Evolutionary conservation across 2,888 invertebrate species (phyloP).

Genomic region (Agrotis puta): DNA sequence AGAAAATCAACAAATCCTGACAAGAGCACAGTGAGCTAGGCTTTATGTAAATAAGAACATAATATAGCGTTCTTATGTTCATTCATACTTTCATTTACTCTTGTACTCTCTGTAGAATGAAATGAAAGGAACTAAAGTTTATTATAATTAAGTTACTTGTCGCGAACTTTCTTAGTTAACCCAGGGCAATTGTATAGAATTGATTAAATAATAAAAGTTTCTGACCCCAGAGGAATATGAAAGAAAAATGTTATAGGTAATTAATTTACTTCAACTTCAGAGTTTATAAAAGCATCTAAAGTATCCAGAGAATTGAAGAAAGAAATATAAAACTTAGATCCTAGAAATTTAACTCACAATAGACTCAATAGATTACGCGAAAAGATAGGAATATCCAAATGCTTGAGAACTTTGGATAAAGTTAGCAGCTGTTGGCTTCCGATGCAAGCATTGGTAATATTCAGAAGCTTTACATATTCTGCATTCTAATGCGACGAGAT

Average conservation of each 20-base stretch:
- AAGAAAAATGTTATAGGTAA: slow-evolving; percentile 18
- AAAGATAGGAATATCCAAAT: slow-evolving; percentile 16
- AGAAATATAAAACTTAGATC: slow-evolving; percentile 12
- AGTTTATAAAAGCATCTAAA: slow-evolving; percentile 14
- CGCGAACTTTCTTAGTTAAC: not conserved
- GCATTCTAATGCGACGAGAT: slow-evolving; percentile 25
- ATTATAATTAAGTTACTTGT: not conserved
- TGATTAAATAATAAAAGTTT: slow-evolving; percentile 31
- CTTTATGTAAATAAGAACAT: not conserved
- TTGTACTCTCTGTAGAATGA: no score
- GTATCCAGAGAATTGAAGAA: not conserved
- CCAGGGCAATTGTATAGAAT: slow-evolving; percentile 8
- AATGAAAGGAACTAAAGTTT: slow-evolving; percentile 2
- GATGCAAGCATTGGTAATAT: slow-evolving; percentile 25
- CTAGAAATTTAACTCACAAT: slow-evolving; percentile 14
- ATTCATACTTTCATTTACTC: no score
- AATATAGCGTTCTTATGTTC: not conserved
- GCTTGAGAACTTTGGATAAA: slow-evolving; percentile 31
- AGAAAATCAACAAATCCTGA: not conserved
- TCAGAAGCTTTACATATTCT: slow-evolving; percentile 25
- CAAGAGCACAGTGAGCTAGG: not conserved
- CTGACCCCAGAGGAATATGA: not conserved
- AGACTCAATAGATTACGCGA: slow-evolving; percentile 15
- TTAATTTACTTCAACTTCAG: slow-evolving; percentile 3
- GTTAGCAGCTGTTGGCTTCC: slow-evolving; percentile 34